phyloP scores from a whole-genome alignment of 2,888 invertebrate species.

The Gonocerus acuteangulatus region DNA sequence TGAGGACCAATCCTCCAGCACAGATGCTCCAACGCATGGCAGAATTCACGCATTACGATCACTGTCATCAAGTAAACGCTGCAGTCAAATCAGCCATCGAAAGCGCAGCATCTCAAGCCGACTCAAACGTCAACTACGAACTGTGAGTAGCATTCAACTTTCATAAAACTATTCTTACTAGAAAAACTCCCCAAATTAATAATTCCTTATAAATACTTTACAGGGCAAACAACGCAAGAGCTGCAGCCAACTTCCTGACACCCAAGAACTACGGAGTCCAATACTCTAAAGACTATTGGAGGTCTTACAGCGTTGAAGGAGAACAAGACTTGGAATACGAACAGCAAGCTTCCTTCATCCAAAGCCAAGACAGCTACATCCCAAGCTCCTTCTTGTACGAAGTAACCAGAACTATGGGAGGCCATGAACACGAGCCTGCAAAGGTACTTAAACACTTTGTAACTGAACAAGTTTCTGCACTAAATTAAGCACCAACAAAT shows the following conservation, averaged over 20 bases:
- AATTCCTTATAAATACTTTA: background rate
- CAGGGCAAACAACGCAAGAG: constrained; percentile 48
- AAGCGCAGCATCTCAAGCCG: constrained; percentile 12
- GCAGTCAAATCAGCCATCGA: constrained; percentile 54
- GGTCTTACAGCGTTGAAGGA: constrained; percentile 38
- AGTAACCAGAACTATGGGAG: constrained; percentile 42
- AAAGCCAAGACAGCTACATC: constrained; percentile 51
- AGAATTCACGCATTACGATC: constrained; percentile 57
- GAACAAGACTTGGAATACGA: constrained; percentile 46
- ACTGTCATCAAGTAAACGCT: constrained; percentile 56
- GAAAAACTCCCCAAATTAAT: background rate
- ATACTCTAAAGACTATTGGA: constrained; percentile 37
- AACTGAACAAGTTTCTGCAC: too few relatives aligned
- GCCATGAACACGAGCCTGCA: constrained; percentile 40
- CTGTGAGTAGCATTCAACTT: constrained; percentile 47
- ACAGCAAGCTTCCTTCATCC: constrained; percentile 46
- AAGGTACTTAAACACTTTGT: too few relatives aligned
- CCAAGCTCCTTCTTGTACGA: constrained; percentile 46
- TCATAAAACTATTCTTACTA: background rate
- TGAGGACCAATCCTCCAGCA: constrained; percentile 54
- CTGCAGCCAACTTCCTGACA: constrained; percentile 48
- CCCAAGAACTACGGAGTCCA: constrained; percentile 39
- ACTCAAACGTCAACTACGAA: constrained; percentile 40
- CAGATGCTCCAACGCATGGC: constrained; percentile 64
- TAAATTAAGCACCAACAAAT: too few relatives aligned